A percentile compares a stretch with the other conserved stretches of the same genome.
phyloP scores from a whole-genome alignment of 1,140 invertebrate species.

The Mya arenaria region DNA sequence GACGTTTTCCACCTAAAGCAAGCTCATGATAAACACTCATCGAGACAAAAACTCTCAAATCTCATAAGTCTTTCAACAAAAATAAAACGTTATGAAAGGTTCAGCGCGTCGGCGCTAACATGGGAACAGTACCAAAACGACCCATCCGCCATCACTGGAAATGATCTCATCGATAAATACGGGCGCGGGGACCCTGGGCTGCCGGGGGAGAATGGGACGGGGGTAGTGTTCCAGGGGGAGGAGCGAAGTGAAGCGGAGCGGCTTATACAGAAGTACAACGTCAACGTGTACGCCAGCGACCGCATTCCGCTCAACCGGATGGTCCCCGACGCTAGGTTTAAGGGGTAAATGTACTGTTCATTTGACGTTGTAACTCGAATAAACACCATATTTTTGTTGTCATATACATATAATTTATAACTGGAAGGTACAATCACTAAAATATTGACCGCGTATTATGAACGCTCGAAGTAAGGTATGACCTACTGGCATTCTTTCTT shows the following conservation, averaged over 20 bases:
- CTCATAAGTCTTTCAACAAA: not conserved
- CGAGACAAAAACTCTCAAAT: not conserved
- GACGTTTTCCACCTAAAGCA: not conserved
- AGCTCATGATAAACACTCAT: not conserved
- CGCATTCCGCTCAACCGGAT: constrained; percentile 65
- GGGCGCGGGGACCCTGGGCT: constrained; percentile 36
- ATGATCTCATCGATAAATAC: constrained; percentile 57
- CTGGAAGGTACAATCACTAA: too few species aligned
- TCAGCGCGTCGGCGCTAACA: not conserved
- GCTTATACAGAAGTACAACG: constrained; percentile 52
- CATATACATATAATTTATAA: too few species aligned
- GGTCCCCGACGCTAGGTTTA: constrained; percentile 66
- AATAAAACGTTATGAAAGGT: not conserved
- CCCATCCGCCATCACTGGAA: constrained; percentile 33
- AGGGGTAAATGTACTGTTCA: constrained; percentile 58
- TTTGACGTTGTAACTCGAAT: not conserved
- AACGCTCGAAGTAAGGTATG: too few species aligned
- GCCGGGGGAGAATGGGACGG: constrained; percentile 47
- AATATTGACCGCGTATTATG: too few species aligned
- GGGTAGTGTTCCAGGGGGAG: constrained; percentile 21
- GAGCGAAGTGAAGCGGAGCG: constrained; percentile 42
- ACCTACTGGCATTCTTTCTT: too few species aligned
- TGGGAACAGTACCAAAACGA: constrained; percentile 46
- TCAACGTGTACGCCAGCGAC: constrained; percentile 68
- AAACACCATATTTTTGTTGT: too few species aligned